These are phyloP conservation scores for Grammomys dolichurus DNA, from an alignment of 2,113 vertebrate species.

Conservation along the genomic window DNA sequence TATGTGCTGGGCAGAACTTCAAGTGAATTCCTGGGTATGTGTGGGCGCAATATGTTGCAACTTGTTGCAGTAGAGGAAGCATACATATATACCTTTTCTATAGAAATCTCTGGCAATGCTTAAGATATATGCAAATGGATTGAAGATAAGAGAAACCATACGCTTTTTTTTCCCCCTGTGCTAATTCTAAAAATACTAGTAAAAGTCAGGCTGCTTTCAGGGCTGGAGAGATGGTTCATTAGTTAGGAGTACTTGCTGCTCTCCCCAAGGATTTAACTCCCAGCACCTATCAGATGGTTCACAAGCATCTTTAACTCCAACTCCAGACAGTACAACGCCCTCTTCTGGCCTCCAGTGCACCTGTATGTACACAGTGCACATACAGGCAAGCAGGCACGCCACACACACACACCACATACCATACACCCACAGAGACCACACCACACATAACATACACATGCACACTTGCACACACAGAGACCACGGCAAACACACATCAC, in stretches of 20 bases:
- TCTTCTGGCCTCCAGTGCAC: neutral
- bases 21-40: neutral
- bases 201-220: neutral
- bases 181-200: slow-evolving; percentile 38
- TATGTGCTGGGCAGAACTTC: neutral
- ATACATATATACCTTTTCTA: neutral
- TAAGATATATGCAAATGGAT: slow-evolving; percentile 15
- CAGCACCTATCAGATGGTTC: neutral
- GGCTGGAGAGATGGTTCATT: neutral
- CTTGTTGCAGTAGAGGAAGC: neutral
- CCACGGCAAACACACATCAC: too few species aligned
- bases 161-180: slow-evolving; percentile 43
- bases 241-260: neutral
- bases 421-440: neutral
- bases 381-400: neutral
- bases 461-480: too few species aligned
- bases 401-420: neutral
- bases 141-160: neutral
- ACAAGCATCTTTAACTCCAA: neutral
- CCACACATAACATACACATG: too few species aligned
- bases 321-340: neutral
- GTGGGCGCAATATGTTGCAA: neutral
- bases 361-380: neutral
- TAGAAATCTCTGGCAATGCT: neutral
- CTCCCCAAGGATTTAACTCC: neutral